Evolutionary conservation across 2,888 invertebrate species (phyloP).

Genomic region (Opisthograptis luteolata): DNA sequence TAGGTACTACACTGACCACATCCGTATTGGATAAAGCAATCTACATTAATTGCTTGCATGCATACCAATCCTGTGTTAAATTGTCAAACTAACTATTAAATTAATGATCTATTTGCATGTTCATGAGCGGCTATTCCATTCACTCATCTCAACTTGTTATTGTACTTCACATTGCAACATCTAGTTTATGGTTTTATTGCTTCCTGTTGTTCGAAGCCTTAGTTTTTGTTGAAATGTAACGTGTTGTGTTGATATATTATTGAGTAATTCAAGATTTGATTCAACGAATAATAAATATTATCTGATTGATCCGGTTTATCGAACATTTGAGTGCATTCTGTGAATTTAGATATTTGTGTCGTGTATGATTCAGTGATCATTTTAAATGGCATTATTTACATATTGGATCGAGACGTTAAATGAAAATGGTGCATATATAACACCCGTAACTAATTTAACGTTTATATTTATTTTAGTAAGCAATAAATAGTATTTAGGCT

Average conservation of each 20-base stretch:
- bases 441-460: neutral
- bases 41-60: constrained; percentile 26
- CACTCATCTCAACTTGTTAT: neutral
- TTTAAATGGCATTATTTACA: neutral
- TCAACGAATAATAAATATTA: no score
- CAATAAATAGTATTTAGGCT: constrained; percentile 6
- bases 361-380: no score
- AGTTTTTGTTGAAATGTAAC: no score
- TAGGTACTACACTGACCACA: constrained; percentile 17
- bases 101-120: neutral
- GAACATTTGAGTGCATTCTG: no score
- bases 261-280: no score
- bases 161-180: neutral
- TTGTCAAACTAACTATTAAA: neutral
- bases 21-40: constrained; percentile 33
- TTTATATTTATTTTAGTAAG: constrained; percentile 2
- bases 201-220: no score
- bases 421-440: neutral
- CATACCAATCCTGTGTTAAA: constrained; percentile 10
- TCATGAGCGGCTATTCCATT: neutral
- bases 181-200: neutral
- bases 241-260: no score
- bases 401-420: no score
- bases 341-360: no score
- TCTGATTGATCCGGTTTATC: no score